Conservation (phyloP, 2,113 vertebrate genomes). For the Nyctibius bracteatus region DNA sequence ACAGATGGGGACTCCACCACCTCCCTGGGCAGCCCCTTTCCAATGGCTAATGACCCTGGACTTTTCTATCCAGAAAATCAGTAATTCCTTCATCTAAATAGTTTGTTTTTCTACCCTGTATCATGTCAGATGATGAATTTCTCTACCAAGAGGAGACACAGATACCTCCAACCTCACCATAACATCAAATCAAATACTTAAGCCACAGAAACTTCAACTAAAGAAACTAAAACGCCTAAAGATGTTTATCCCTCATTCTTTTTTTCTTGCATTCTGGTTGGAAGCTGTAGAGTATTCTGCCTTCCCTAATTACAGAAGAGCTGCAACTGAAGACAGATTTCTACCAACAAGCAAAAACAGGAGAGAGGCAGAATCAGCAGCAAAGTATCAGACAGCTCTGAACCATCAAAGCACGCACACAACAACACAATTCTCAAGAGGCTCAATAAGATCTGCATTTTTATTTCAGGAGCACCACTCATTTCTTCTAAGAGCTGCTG, state of each 20-base stretch:
- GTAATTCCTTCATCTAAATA: background rate
- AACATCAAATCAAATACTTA: background rate
- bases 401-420: background rate
- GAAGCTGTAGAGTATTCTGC: background rate
- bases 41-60: too few species aligned
- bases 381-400: background rate
- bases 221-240: background rate
- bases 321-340: background rate
- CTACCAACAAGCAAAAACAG: background rate
- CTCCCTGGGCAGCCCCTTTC: too few species aligned
- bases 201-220: fast-evolving
- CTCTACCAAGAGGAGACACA: background rate
- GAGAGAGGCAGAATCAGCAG: background rate
- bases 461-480: background rate
- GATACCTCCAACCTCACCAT: background rate
- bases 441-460: background rate
- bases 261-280: background rate
- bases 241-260: background rate
- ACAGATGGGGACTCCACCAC: too few species aligned
- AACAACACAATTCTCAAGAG: background rate
- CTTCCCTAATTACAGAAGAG: background rate
- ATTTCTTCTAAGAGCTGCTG: background rate
- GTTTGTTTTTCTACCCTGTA: background rate
- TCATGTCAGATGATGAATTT: background rate
- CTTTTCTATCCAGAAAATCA: background rate